Evolutionary conservation across 2,113 vertebrate genomes (phyloP), one percentile per base, ranked within the genome.

Genomic region (Garra rufa): DNA sequence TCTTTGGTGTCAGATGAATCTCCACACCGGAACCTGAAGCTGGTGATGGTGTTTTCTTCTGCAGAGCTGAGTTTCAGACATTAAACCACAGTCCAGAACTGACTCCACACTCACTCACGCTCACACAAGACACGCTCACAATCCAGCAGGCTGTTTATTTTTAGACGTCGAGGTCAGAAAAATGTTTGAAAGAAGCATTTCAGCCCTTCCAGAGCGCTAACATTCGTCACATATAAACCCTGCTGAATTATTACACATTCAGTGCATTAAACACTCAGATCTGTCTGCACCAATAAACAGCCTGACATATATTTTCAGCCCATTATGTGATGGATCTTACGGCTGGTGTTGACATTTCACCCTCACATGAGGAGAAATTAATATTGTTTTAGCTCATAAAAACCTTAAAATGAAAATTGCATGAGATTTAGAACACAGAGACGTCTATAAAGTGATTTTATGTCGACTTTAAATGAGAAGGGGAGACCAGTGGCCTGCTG

Each of bases 41-140:
- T 88, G 87, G 91, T 92, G 90, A 92, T 91, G 91, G 90, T 87
- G 90, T 94, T 93, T 94, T 88, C 86, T 88, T 77, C 86, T 86
- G 90, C 90, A 13, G 46, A 41, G 0, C 69, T 89, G 86, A 87
- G 90, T 90, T 91, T 90, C 88, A 91, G 88, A 86, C 90, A 91
- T 92, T 89, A 91, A 90, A 92, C 90, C 89, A 91, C 91, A 90
- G 91, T 83, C 88, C 26, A 15, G 26, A 30, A 63, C 28, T 28
- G 26, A 63, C 26, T 63, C 28, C 30, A 67, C 63, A 67, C 65
- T 34, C 24, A 76, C 48, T n/a, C 24, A 76, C 48, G 55, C 15
- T 11, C 15, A 50, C 24, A 50, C 46, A 50, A 26, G 43, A 76
- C 44, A 28, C 0, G 41, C 46, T 26, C 44, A 34, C 28, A 50